Base-by-base conservation (phyloP, 2,888 invertebrate genomes). In the Andrena marginata region DNA sequence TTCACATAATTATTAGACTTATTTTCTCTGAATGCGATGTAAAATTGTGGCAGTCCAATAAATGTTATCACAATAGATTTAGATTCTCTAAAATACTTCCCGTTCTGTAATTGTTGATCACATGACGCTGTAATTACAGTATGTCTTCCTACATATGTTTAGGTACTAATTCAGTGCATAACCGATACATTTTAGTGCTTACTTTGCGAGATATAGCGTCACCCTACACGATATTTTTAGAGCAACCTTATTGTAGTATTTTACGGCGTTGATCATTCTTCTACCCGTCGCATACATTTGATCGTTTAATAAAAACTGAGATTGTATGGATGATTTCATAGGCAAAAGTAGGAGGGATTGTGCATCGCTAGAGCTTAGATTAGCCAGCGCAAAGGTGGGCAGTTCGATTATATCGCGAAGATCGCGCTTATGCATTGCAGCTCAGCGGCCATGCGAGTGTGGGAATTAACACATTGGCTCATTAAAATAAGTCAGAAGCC, bases 401-500 rank as follows among this genome's bases (percentile, higher is more conserved):
- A 16, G 23, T 42, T 69, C 59, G 59, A 65, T 76, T 23, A 49
- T 35, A 72, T 72, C 63, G 71, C 20, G 13, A 10, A 8, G 29
- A 56, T 42, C 29, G 31, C 13, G 20, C 49, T 16, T 29, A 26
- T 54, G 13, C 2, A 8, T 33, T 67, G 35, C 8, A 63, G 35
- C 7, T 10, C 13, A 54, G 48, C 5, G 23, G n/a, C 26, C n/a
- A 35, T 7, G 56, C 31, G 16, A 42, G 49, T 20, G 49, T n/a
- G 16, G 68, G 69, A 73, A 81, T 81, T 74, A 81, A 69, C 79
- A 62, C 73, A 67, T 73, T 3, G 74, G 67, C 35, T 71, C 31
- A 59, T 67, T 56, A 51, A 80, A 63, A 70, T 71, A 80, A 79
- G 75, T 49, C 63, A 31, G 33, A 35, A 60, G 54, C 60, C 71